Evolutionary conservation across 2,888 invertebrate species (phyloP).

Genomic region (Eupithecia pulchellata): DNA sequence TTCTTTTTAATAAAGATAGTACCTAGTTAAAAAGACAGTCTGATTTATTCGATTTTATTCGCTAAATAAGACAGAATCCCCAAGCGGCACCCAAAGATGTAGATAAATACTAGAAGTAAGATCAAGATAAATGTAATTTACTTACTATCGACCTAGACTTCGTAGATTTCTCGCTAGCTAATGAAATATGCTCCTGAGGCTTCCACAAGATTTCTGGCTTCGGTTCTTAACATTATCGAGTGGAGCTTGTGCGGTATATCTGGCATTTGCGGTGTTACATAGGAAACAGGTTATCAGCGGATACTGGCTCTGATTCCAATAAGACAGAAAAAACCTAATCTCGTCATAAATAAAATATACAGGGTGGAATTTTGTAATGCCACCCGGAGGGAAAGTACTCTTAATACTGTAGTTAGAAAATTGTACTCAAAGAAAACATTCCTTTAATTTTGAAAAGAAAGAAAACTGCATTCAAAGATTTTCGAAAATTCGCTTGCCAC

Average conservation of each 20-base stretch:
- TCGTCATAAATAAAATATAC: no score
- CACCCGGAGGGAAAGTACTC: no score
- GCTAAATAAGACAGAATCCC: background rate
- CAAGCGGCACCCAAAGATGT: conserved; percentile 6
- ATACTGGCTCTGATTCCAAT: background rate
- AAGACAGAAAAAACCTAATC: background rate
- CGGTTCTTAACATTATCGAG: conserved; percentile 31
- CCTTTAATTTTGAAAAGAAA: no score
- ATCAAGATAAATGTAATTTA: conserved; percentile 29
- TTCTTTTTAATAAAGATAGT: no score
- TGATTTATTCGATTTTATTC: background rate
- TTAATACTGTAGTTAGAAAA: no score
- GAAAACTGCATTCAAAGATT: no score
- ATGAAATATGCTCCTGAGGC: conserved; percentile 27
- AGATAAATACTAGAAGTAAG: conserved; percentile 7
- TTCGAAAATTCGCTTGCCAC: no score
- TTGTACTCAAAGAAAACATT: no score
- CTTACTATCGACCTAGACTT: conserved; percentile 20
- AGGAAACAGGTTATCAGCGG: conserved; percentile 8
- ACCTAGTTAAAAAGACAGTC: no score
- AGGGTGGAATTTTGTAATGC: no score
- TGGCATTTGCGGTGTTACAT: conserved; percentile 8
- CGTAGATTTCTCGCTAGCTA: conserved; percentile 18
- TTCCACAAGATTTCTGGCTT: conserved; percentile 29
- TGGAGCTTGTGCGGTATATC: conserved; percentile 27